A percentile compares a stretch with the other conserved stretches of the same genome.
Evolutionary conservation across 2,797 vertebrate species (phyloP).

Genomic region (Anguilla anguilla): DNA sequence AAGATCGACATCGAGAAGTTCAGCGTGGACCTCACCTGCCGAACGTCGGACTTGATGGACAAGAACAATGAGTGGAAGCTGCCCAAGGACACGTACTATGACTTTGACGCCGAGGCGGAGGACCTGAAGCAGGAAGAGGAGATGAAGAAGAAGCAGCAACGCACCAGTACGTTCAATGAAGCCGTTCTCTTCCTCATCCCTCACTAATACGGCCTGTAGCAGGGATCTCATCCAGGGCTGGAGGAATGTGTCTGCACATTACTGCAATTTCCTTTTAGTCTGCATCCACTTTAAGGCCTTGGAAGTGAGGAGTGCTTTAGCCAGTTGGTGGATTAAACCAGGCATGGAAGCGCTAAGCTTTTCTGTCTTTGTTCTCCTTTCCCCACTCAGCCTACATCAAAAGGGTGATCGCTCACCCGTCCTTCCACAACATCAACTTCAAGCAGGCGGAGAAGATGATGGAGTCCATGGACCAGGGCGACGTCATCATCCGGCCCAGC

Average conservation of each 20-base stretch:
- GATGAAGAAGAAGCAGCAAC: slow-evolving; percentile 92
- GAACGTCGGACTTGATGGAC: slow-evolving; percentile 94
- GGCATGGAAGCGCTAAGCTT: background rate
- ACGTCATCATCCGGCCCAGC: slow-evolving; percentile 94
- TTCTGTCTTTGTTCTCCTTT: slow-evolving; percentile 20
- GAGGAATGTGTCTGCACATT: no score
- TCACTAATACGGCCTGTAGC: background rate
- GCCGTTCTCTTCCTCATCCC: background rate
- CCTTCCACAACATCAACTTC: slow-evolving; percentile 99
- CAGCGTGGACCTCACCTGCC: slow-evolving; percentile 95
- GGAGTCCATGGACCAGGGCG: slow-evolving; percentile 97
- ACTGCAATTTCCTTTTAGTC: background rate
- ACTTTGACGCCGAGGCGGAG: slow-evolving; percentile 91
- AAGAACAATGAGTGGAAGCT: slow-evolving; percentile 98
- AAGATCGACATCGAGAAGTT: slow-evolving; percentile 99
- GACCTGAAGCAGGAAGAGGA: slow-evolving; percentile 94
- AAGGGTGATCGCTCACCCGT: slow-evolving; percentile 96
- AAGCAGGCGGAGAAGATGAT: slow-evolving; percentile 99
- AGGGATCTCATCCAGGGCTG: background rate
- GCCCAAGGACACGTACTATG: slow-evolving; percentile 95
- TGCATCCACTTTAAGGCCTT: background rate
- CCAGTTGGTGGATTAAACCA: background rate
- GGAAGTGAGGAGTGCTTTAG: background rate
- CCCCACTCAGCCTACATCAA: slow-evolving; percentile 88
- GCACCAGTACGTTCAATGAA: slow-evolving; percentile 65